Conservation (phyloP, 2,797 vertebrate genomes). For the Gephyroberyx darwinii region DNA sequence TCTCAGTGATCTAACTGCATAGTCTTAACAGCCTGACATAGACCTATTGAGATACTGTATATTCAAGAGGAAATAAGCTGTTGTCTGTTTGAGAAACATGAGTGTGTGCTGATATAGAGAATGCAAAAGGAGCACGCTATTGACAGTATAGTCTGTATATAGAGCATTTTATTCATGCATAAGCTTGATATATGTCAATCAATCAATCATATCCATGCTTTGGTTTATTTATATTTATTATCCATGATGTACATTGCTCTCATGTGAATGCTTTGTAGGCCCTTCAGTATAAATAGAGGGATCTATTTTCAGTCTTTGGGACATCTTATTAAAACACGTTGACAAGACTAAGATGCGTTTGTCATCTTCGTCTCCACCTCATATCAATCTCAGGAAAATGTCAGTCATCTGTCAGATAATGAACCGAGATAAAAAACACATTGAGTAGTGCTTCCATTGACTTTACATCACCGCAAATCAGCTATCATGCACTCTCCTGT, state of each 20-base stretch:
- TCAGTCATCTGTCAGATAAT: constrained; percentile 47
- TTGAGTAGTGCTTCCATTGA: constrained; percentile 39
- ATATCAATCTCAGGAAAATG: constrained; percentile 28
- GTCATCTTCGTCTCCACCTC: constrained; percentile 18
- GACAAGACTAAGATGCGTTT: constrained; percentile 10
- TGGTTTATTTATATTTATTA: background rate
- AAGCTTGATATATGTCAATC: background rate
- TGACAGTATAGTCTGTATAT: no score
- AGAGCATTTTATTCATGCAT: background rate
- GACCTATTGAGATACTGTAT: background rate
- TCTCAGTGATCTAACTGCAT: background rate
- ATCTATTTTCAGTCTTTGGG: constrained; percentile 48
- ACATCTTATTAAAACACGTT: constrained; percentile 36
- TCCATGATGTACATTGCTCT: background rate
- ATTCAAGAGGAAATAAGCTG: no score
- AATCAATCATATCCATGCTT: background rate
- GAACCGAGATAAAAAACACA: constrained; percentile 31
- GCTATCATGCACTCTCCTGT: constrained; percentile 32
- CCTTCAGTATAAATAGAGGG: constrained; percentile 34
- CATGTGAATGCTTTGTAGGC: background rate
- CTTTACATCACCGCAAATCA: constrained; percentile 52
- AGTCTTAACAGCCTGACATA: background rate
- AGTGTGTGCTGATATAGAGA: background rate
- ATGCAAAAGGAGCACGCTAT: no score
- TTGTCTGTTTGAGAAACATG: background rate